Base-by-base conservation (phyloP, 2,113 vertebrate genomes). In the Megaceryle maxima region DNA sequence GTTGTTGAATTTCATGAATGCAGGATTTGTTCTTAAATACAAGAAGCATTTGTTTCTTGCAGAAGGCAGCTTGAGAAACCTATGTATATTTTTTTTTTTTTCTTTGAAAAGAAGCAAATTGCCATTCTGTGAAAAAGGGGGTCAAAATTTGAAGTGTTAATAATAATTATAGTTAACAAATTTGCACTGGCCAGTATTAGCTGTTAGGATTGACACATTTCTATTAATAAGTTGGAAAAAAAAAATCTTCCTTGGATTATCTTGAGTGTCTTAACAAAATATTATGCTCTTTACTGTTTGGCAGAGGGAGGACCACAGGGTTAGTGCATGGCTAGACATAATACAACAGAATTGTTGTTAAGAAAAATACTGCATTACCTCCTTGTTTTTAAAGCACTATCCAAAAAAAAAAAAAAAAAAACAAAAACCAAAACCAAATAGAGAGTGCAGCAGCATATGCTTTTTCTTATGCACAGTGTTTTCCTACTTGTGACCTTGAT, bases 301-400 rank as follows among this genome's bases (percentile, higher is more conserved):
- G 89, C 87, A 94, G 69, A 83, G 83, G 88, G 37, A 93, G 13
- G 80, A 96, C 80, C 83, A 76, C 79, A 82, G 82, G 50, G 29
- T 73, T 70, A 41, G 33, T 66, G 67, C 75, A 50, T 89, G 67
- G 87, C 13, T 28, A 89, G 50, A 92, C 28, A 14, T 78, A 62
- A 6, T 60, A n/a, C 56, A 86, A 67, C 24, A 69, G 56, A 68
- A 73, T 84, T 81, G 25, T 67, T 84, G 20, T 90, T 77, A 64
- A 70, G 78, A 91, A 83, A 64, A 87, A 51, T 75, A 39, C 33
- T 1, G 2, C 19, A 9, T 87, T 90, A 69, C 41, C 22, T 86
- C 4, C 41, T 94, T 94, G 39, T 69, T 92, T 92, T 85, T 80
- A 78, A 70, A 92, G 74, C 78, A 44, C 18, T 80, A 77, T 22